Percentiles rank a stretch among this genome's conserved stretches.
These are phyloP conservation scores for Aptenodytes patagonicus DNA, from an alignment of 2,113 vertebrate species.

Conservation along the genomic window DNA sequence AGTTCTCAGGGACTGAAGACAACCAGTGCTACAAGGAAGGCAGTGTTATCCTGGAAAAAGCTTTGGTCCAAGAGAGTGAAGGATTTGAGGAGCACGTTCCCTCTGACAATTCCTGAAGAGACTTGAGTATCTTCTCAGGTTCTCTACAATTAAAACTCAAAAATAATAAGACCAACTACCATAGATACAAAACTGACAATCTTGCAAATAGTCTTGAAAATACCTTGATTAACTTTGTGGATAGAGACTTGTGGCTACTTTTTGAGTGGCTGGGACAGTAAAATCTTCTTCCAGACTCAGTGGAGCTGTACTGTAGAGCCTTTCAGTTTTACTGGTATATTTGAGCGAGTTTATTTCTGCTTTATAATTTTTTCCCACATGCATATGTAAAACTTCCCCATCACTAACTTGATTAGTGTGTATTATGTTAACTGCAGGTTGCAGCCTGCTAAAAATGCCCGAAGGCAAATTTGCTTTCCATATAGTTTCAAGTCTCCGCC, in stretches of 20 bases:
- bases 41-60: conserved; percentile 80
- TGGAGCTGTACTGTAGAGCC: background rate
- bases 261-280: background rate
- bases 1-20: background rate
- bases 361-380: background rate
- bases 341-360: background rate
- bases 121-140: conserved; percentile 10
- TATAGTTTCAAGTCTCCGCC: background rate
- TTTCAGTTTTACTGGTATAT: background rate
- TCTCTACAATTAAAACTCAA: conserved; percentile 46
- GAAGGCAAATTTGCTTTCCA: background rate
- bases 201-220: background rate
- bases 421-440: background rate
- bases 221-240: background rate
- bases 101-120: conserved; percentile 79
- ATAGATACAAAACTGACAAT: background rate
- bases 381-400: background rate
- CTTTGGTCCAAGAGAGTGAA: conserved; percentile 82
- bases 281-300: background rate
- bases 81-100: conserved; percentile 80
- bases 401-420: background rate
- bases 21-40: conserved; percentile 87
- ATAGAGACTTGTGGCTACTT: background rate
- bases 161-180: background rate
- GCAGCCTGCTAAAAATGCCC: background rate